A percentile compares a stretch with the other conserved stretches of the same genome.
These are phyloP conservation scores for Tupaia chinensis DNA, from an alignment of 2,113 vertebrate species.

Conservation along the genomic window DNA sequence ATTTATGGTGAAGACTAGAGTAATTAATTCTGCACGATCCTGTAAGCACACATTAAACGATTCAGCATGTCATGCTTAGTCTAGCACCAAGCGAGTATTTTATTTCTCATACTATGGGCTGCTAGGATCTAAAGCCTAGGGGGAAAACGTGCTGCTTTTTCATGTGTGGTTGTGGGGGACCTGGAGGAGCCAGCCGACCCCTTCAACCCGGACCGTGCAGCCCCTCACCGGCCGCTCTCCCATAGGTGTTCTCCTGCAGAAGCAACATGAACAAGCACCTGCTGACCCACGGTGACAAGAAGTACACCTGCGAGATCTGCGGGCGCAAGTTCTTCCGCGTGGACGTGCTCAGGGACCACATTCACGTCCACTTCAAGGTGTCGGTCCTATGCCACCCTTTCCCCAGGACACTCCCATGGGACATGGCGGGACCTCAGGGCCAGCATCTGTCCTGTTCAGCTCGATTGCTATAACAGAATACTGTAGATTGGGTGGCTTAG, in stretches of 20 bases:
- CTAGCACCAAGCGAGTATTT: too few species aligned
- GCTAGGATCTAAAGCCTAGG: too few species aligned
- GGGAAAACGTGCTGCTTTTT: fast-evolving
- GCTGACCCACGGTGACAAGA: constrained; percentile 98
- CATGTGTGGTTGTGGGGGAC: fast-evolving
- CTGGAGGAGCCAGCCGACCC: fast-evolving
- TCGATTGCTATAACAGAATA: not conserved
- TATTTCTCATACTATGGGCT: not conserved
- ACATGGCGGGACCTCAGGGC: fast-evolving
- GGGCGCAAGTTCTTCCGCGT: constrained; percentile 99
- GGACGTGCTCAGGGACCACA: constrained; percentile 98
- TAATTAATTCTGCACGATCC: too few species aligned
- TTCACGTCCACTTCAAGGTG: constrained; percentile 99
- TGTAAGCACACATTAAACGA: fast-evolving
- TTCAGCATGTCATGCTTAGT: fast-evolving
- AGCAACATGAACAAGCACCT: constrained; percentile 99
- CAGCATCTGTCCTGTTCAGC: not conserved
- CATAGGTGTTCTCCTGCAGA: constrained; percentile 97
- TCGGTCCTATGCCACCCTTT: fast-evolving
- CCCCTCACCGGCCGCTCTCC: not conserved
- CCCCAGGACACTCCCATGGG: fast-evolving
- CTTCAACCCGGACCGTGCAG: too few species aligned
- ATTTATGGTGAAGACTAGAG: fast-evolving
- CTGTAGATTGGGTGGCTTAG: not conserved
- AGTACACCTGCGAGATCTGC: constrained; percentile 99